A percentile compares a stretch with the other conserved stretches of the same genome.
Evolutionary conservation across 2,888 invertebrate species (phyloP).

Genomic region (Ormyrus thymus): DNA sequence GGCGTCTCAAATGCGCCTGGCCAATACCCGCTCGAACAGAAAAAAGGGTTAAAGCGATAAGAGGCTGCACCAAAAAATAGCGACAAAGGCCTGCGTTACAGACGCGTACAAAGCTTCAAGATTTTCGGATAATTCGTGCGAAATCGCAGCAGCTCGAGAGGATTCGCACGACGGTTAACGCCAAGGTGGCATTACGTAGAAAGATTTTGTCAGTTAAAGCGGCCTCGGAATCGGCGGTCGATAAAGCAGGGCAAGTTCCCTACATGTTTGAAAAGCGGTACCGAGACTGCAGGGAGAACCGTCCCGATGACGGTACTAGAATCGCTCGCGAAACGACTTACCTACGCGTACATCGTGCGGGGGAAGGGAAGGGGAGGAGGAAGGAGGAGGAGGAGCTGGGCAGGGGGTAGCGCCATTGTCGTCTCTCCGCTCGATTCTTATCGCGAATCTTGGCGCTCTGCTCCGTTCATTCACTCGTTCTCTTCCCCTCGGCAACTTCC

Average conservation of each 20-base stretch:
- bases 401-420: background rate
- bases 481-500: constrained; percentile 23
- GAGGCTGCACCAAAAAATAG: too few relatives aligned
- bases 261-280: constrained; percentile 1
- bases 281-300: constrained; percentile 2
- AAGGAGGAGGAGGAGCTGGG: background rate
- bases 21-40: too few relatives aligned
- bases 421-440: constrained; percentile 27
- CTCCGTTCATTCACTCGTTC: background rate
- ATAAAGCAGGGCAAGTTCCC: constrained; percentile 10
- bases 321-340: background rate
- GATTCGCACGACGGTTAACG: too few relatives aligned
- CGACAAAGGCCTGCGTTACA: too few relatives aligned
- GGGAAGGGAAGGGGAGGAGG: background rate
- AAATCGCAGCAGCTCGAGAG: too few relatives aligned
- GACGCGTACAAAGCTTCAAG: too few relatives aligned
- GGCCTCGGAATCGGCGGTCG: background rate
- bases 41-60: too few relatives aligned
- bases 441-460: background rate
- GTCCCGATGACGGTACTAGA: background rate
- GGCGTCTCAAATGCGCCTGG: too few relatives aligned
- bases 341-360: too few relatives aligned
- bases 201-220: too few relatives aligned
- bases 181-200: too few relatives aligned
- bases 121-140: too few relatives aligned